Evolutionary conservation across 2,113 vertebrate genomes (phyloP).

Genomic region (Dissostichus mawsoni): DNA sequence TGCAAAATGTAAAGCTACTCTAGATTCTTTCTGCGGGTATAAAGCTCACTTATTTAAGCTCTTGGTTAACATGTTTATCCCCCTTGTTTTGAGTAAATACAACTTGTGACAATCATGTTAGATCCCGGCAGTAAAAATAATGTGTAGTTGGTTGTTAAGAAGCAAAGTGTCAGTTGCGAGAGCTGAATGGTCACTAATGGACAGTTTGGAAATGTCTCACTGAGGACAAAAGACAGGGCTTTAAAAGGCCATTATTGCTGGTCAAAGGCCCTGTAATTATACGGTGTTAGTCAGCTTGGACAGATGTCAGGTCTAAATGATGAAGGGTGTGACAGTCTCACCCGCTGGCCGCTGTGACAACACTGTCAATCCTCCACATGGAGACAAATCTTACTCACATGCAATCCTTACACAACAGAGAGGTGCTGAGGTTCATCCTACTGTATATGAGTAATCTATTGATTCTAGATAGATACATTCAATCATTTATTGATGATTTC

Average conservation of each 20-base stretch:
- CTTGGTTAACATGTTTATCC: too few species aligned
- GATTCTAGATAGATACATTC: too few species aligned
- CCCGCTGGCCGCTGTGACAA: constrained; percentile 22
- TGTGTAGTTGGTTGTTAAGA: constrained; percentile 6
- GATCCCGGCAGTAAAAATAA: constrained; percentile 17
- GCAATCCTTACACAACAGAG: too few species aligned
- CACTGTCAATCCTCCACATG: constrained; percentile 21
- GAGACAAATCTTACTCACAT: constrained; percentile 7
- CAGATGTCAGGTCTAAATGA: constrained; percentile 76
- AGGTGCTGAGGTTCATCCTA: too few species aligned
- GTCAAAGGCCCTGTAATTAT: constrained; percentile 63
- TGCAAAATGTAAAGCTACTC: background rate
- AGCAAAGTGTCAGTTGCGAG: constrained; percentile 29
- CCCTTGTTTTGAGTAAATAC: background rate
- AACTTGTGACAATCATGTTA: background rate
- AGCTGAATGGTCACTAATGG: constrained; percentile 51
- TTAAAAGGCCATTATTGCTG: constrained; percentile 56
- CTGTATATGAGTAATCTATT: too few species aligned
- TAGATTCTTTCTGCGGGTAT: too few species aligned
- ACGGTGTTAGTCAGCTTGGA: constrained; percentile 43
- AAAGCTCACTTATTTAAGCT: too few species aligned
- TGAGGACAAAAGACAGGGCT: constrained; percentile 63
- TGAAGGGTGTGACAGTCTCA: constrained; percentile 65
- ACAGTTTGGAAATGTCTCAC: constrained; percentile 49
- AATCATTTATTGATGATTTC: too few species aligned